Evolutionary conservation across 2,888 invertebrate species (phyloP).

Genomic region (Hylaea fasciaria): DNA sequence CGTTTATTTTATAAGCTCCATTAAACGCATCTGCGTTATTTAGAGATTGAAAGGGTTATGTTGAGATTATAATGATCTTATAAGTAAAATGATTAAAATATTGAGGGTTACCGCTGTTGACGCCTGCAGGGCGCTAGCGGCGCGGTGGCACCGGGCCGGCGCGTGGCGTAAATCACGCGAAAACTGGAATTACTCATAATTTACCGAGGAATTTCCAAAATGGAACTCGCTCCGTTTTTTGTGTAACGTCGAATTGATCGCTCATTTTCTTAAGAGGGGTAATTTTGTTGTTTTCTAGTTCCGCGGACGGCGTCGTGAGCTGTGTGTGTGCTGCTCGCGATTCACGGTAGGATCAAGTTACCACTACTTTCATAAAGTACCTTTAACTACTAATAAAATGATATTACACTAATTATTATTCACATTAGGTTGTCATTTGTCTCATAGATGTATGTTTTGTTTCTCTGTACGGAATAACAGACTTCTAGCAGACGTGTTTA

Average conservation of each 20-base stretch:
- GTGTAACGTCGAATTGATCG: constrained; percentile 3
- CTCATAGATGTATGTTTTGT: too few relatives aligned
- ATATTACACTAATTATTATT: too few relatives aligned
- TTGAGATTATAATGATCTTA: neutral
- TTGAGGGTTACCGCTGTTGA: neutral
- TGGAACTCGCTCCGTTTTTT: constrained; percentile 3
- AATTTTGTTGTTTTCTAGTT: neutral
- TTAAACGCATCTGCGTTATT: too few relatives aligned
- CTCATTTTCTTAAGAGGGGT: constrained; percentile 9
- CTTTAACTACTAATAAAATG: neutral
- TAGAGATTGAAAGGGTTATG: neutral
- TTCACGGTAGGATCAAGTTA: neutral
- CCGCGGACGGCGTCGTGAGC: neutral
- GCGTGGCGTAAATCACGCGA: constrained; percentile 11
- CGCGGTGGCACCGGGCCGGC: neutral
- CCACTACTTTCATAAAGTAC: neutral
- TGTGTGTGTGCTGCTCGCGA: too few relatives aligned
- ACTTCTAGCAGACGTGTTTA: too few relatives aligned
- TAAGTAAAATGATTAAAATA: neutral
- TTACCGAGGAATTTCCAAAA: constrained; percentile 10
- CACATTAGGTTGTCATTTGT: too few relatives aligned
- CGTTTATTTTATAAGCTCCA: too few relatives aligned
- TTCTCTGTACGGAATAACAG: too few relatives aligned
- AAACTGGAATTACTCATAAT: constrained; percentile 19
- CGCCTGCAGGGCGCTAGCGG: neutral